A percentile compares a stretch with the other conserved stretches of the same genome.
These are phyloP conservation scores for Malurus cyaneus DNA, from an alignment of 2,113 vertebrate species.

Conservation along the genomic window DNA sequence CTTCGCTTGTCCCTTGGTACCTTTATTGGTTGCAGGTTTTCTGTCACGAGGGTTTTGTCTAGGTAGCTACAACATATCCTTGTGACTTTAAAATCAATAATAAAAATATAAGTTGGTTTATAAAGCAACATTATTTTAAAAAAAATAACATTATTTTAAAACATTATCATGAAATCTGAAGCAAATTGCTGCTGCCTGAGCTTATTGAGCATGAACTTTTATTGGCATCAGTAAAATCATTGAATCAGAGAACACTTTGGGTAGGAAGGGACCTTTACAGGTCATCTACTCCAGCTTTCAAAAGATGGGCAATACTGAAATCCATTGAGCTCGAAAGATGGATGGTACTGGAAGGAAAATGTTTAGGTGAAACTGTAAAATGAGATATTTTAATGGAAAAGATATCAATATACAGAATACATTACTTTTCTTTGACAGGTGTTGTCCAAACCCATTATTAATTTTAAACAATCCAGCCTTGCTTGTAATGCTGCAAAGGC, in stretches of 20 bases:
- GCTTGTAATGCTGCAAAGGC: background rate
- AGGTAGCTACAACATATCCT: background rate
- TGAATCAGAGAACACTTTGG: background rate
- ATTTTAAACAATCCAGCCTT: background rate
- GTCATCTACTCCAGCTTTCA: background rate
- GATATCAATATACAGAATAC: background rate
- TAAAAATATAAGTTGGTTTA: background rate
- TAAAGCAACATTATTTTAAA: background rate
- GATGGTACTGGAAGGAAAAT: background rate
- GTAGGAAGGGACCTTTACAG: background rate
- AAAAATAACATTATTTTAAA: background rate
- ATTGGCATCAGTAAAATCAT: background rate
- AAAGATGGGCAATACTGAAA: background rate
- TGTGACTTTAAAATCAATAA: background rate
- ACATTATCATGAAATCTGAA: background rate
- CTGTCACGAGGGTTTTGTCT: background rate
- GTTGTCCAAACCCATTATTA: background rate
- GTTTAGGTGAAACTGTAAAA: background rate
- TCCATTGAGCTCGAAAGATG: background rate
- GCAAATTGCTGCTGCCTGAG: background rate
- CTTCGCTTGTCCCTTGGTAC: background rate
- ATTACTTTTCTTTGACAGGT: background rate
- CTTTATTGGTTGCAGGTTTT: background rate
- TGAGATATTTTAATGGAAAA: background rate
- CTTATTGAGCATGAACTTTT: background rate